Evolutionary conservation across 2,113 vertebrate genomes (phyloP), one percentile per base, ranked within the genome.

Genomic region (Motacilla tschutschensis): DNA sequence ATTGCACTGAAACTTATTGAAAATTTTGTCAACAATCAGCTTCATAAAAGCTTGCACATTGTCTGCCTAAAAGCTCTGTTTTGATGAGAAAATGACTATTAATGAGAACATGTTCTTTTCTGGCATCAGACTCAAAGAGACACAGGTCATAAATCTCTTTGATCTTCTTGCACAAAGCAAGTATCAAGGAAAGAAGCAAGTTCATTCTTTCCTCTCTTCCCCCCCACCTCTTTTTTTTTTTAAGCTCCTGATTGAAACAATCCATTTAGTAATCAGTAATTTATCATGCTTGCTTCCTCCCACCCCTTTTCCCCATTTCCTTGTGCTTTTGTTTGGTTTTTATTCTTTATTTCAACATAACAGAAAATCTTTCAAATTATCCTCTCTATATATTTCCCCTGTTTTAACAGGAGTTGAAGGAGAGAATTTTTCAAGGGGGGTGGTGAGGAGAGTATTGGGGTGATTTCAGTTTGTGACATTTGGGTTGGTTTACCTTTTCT

Each of bases 101-200:
- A 97, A 97, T 96, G 94, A 96, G 97, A 97, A 94, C 92, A 90
- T 95, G 93, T 94, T 96, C 72, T 33, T 96, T 95, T 92, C 91
- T 94, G 89, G 95, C 81, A 91, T 96, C 89, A 96, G 88, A 88
- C 86, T 96, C 50, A 10, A 94, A 97, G 84, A 97, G 95, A 95
- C 95, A 96, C 82, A 95, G 96, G 97, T 97, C 96, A 96, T 97
- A 96, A 97, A 97, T 96, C 95, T 97, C 95, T 96, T 95, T 97
- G 94, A 97, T 96, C 95, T 97, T 95, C 86, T 89, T 92, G 85
- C 89, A 92, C 89, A 91, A 94, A 94, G 83, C 91, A 90, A 72
- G 85, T 95, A 87, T 95, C 92, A 87, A 90, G 81, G 35, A 95
- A 96, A 94, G 75, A 90, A 91, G 55, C 60, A 83, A 96, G 90